Conservation (phyloP, 2,113 vertebrate species). For the Tachycineta bicolor region DNA sequence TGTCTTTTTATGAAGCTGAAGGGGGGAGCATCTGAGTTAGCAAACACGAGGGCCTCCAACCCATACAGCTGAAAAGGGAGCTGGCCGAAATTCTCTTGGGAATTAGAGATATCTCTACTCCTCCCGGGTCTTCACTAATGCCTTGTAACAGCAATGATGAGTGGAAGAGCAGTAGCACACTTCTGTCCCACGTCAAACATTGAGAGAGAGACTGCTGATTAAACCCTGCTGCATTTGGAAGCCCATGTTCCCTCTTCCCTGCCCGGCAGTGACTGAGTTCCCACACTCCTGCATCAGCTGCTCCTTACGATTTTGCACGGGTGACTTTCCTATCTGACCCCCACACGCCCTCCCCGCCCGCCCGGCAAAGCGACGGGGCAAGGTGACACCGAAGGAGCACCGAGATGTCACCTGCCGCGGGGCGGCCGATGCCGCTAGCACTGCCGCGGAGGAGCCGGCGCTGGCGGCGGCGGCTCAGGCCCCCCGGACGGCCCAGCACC, state of each 20-base stretch:
- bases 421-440: not conserved
- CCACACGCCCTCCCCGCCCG: not conserved
- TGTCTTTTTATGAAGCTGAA: not conserved
- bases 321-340: fast-evolving
- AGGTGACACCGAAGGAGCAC: not conserved
- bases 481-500: not conserved
- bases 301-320: not conserved
- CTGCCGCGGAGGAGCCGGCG: not conserved
- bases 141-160: not conserved
- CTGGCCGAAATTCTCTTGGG: not conserved
- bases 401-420: not conserved
- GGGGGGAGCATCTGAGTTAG: not conserved
- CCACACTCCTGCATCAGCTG: not conserved
- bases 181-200: not conserved
- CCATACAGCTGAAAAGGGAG: not conserved
- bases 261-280: not conserved
- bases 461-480: not conserved
- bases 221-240: not conserved
- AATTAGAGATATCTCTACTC: not conserved
- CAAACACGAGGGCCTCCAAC: not conserved
- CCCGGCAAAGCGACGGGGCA: not conserved
- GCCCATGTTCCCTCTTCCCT: not conserved
- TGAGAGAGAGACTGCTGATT: no score
- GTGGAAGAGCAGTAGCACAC: not conserved
- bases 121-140: not conserved